Base-by-base conservation (phyloP, 1,140 invertebrate species). In the Zaprionus lachaisei region DNA sequence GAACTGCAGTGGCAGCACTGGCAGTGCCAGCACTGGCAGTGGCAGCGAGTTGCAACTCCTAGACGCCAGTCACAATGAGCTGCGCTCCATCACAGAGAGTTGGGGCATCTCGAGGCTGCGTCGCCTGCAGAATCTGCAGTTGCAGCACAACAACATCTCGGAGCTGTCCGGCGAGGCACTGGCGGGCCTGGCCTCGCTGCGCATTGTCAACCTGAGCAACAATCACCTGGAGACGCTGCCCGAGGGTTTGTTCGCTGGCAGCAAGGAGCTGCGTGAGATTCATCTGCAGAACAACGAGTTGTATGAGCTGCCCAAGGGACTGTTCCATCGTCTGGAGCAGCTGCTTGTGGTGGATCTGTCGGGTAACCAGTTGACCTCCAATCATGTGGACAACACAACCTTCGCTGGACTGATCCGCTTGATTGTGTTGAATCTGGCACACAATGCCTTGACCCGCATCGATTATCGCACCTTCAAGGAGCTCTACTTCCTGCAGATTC, bases 381-480 rank as follows among this genome's bases (percentile, higher is more conserved):
- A 96, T 79, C 97, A 96, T 91, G 95, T 97, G 71, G 96, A 97
- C 83, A 95, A 96, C 61, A 96, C 96, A 2, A 97, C 96, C 22
- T 98, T 98, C 90, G 93, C 96, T 31, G 97, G 97, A 20, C 94
- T 98, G 22, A 97, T 97, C 51, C 94, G 97, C 9, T 93, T 98
- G 37, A 96, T 98, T 80, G 95, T 97, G 5, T 94, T 98, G 55
- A 97, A 98, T 92, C 93, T 98, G 81, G 97, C 97, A 0, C 96
- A 96, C 91, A 98, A 98, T 86, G 95, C 95, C 6, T 90, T 98
- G 3, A 97, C 96, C 1, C 94, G 95, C 73, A 96, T 98, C 63
- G 96, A 97, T 84, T 95, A 96, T 15, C 95, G 95, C 55, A 97
- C 96, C 72, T 98, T 98, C 93, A 96, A 97, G 93, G 97, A 98